phyloP scores from a whole-genome alignment of 1,140 invertebrate species.

The Scaptomyza pallida region DNA sequence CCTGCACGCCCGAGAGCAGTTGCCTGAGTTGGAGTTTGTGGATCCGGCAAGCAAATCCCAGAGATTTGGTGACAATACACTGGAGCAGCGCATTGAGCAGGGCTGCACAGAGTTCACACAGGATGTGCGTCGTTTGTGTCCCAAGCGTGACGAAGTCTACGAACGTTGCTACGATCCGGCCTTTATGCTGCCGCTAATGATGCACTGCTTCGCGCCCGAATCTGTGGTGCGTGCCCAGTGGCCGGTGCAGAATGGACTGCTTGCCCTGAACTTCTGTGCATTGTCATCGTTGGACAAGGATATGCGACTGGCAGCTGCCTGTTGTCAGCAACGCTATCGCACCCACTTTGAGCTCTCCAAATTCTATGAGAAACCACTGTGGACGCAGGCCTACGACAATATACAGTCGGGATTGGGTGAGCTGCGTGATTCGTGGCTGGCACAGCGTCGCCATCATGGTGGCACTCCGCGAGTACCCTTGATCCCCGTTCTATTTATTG shows the following conservation, averaged over 20 bases:
- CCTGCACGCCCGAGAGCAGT: conserved; percentile 64
- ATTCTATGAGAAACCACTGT: conserved; percentile 84
- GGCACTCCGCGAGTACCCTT: conserved; percentile 85
- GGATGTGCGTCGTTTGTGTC: conserved; percentile 63
- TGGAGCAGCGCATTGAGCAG: conserved; percentile 67
- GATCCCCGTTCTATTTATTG: conserved; percentile 88
- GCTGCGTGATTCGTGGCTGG: conserved; percentile 67
- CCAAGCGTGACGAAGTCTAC: conserved; percentile 63
- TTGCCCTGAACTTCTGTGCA: conserved; percentile 86
- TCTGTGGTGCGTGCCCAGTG: conserved; percentile 86
- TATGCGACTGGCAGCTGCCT: conserved; percentile 86
- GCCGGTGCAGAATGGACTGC: conserved; percentile 87
- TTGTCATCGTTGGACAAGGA: conserved; percentile 86
- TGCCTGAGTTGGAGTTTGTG: conserved; percentile 61
- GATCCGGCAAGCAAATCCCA: conserved; percentile 44
- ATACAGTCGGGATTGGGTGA: conserved; percentile 85
- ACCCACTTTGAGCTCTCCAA: conserved; percentile 83
- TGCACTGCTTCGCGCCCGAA: conserved; percentile 85
- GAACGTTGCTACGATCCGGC: conserved; percentile 88
- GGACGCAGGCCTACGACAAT: conserved; percentile 84
- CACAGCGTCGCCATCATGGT: conserved; percentile 70
- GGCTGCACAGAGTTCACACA: conserved; percentile 44
- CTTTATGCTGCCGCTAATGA: conserved; percentile 89
- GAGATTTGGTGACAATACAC: conserved; percentile 60
- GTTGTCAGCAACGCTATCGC: conserved; percentile 87